Conservation (phyloP, 2,797 vertebrate genomes). For the Spea hammondii region DNA sequence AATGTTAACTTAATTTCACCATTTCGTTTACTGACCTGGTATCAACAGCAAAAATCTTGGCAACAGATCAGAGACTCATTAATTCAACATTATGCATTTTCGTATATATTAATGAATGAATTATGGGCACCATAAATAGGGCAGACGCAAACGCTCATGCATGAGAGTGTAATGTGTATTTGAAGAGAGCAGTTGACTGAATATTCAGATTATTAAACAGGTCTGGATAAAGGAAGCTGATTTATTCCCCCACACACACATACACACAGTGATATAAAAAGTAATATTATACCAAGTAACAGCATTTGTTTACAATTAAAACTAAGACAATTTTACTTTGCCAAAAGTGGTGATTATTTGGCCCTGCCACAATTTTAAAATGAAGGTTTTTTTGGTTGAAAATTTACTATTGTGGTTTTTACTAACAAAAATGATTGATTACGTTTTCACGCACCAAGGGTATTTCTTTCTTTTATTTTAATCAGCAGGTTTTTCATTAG, state of each 20-base stretch:
- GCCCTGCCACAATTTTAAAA: slow-evolving; percentile 26
- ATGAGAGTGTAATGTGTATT: slow-evolving; percentile 38
- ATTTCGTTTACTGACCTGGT: slow-evolving; percentile 46
- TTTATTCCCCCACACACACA: slow-evolving; percentile 23
- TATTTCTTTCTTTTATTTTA: slow-evolving; percentile 31
- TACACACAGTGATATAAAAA: not conserved
- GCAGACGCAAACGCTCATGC: slow-evolving; percentile 25
- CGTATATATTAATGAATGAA: slow-evolving; percentile 50
- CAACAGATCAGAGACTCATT: slow-evolving; percentile 51
- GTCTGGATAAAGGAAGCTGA: slow-evolving; percentile 41
- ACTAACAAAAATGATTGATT: slow-evolving; percentile 25
- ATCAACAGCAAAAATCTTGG: slow-evolving; percentile 44
- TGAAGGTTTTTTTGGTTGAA: slow-evolving; percentile 6
- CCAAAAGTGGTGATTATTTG: slow-evolving; percentile 26
- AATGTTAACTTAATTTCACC: slow-evolving; percentile 49
- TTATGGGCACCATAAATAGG: slow-evolving; percentile 49
- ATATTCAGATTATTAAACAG: slow-evolving; percentile 32
- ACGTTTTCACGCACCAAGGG: slow-evolving; percentile 13
- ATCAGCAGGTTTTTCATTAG: slow-evolving; percentile 23
- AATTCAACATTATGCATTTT: slow-evolving; percentile 50
- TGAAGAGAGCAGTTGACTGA: slow-evolving; percentile 31
- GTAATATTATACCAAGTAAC: slow-evolving; percentile 16
- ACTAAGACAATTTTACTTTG: slow-evolving; percentile 27
- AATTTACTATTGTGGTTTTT: slow-evolving; percentile 44
- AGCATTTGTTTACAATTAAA: slow-evolving; percentile 43